phyloP scores from a whole-genome alignment of 2,888 invertebrate genomes.

The Calameuta filiformis region DNA sequence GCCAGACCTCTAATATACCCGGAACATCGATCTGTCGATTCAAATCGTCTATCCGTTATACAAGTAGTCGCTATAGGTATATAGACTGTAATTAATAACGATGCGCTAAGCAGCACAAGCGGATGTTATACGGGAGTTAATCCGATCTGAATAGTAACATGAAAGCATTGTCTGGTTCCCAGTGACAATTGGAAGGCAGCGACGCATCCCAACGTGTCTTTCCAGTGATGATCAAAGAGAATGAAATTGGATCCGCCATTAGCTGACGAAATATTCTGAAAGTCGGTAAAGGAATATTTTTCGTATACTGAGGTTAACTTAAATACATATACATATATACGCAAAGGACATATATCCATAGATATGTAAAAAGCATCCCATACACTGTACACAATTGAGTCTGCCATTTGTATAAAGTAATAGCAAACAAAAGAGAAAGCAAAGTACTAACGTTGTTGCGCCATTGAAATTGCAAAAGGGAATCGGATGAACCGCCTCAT shows the following conservation, averaged over 20 bases:
- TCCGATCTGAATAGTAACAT: neutral
- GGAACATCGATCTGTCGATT: neutral
- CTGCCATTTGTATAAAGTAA: neutral
- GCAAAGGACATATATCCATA: neutral
- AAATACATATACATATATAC: neutral
- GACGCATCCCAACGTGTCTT: neutral
- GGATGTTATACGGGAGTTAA: conserved; percentile 25
- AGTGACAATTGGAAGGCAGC: neutral
- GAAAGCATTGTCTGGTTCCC: neutral
- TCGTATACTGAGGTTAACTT: neutral
- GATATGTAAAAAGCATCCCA: neutral
- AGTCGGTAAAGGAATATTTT: neutral
- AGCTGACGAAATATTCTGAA: neutral
- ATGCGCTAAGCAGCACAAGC: conserved; percentile 58
- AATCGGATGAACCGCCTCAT: conserved; percentile 19
- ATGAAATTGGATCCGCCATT: neutral
- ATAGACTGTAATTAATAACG: conserved; percentile 54
- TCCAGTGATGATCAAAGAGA: neutral
- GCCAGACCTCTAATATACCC: neutral
- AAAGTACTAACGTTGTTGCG: neutral
- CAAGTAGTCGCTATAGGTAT: neutral
- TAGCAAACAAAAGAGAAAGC: neutral
- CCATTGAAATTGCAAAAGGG: conserved; percentile 6
- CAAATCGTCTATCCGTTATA: neutral
- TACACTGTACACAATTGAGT: neutral